Evolutionary conservation across 1,140 invertebrate species (phyloP), one percentile per base, ranked within the genome.

Genomic region (Aphelinus atriplicis): DNA sequence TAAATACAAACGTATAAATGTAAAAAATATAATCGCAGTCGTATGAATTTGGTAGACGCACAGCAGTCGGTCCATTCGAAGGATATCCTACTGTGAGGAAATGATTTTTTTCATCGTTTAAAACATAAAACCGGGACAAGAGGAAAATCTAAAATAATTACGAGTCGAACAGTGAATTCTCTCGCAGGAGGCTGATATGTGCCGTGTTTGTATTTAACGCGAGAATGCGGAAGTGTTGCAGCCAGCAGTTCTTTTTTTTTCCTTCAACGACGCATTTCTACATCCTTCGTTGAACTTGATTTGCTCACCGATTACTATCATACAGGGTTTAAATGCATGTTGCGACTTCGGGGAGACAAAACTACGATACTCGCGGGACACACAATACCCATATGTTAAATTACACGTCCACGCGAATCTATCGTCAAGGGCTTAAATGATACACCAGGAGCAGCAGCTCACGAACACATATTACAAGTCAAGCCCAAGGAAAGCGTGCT

Each of bases 221-320:
- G 62, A 76, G 72, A 76, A 76, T 68, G 69, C 69, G 62, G 64
- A 72, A 76, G 70, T 68, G 69, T 72, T 76, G 75, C 70, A 72
- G 65, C 50, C 63, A 56, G 56, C 63, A 7, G 3, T 6, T 46
- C 53, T 58, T 26, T 26, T 26, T 26, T 26, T 26, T 26, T 26
- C 26, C 26, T 26, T 26, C 26, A 26, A 26, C 26, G 26, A 26
- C 63, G 43, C 63, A 58, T 57, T 58, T 60, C 71, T 47, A 51
- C 56, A 51, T 75, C 53, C 48, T 53, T 68, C 64, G 48, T 45
- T 46, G 51, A 58, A 53, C 48, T 48, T 66, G 65, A 53, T 57
- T 42, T 70, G 46, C 42, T 60, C 66, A 26, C 45, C 10, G 67
- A 70, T 71, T 69, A 75, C 71, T 75, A 57, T 65, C 61, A 65